phyloP scores from a whole-genome alignment of 1,140 invertebrate species.

The Heliconius eleuchia region DNA sequence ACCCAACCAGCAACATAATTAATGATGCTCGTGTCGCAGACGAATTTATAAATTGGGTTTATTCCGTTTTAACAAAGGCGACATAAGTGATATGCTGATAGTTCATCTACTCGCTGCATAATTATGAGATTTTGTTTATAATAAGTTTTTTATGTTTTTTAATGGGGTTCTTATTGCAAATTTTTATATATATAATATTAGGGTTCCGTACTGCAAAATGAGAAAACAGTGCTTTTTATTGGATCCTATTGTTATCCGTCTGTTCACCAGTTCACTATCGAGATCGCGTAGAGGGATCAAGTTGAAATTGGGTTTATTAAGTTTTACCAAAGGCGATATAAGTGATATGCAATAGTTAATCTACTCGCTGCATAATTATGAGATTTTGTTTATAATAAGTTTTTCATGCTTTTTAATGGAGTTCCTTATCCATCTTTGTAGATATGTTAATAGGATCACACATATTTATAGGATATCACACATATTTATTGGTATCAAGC shows the following conservation, averaged over 20 bases:
- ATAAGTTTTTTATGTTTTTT: not conserved
- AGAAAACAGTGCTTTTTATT: no score
- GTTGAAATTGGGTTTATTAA: conserved; percentile 71
- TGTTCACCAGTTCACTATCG: no score
- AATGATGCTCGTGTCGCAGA: conserved; percentile 76
- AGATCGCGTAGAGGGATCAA: no score
- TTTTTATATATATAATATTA: no score
- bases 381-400: not conserved
- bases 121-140: conserved; percentile 39
- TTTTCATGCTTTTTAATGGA: not conserved
- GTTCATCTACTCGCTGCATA: conserved; percentile 56
- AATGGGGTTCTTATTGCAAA: no score
- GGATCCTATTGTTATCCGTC: no score
- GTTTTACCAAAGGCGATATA: conserved; percentile 71
- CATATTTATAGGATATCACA: no score
- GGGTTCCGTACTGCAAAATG: no score
- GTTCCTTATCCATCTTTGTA: no score
- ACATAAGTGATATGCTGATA: conserved; percentile 69
- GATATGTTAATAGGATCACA: no score
- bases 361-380: conserved; percentile 59
- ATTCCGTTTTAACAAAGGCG: conserved; percentile 73
- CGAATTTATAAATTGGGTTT: conserved; percentile 79
- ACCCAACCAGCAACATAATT: conserved; percentile 81
- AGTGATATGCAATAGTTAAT: conserved; percentile 65
- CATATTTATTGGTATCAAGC: no score